phyloP scores from a whole-genome alignment of 2,797 vertebrate species.

The Halcyon smyrnensis region DNA sequence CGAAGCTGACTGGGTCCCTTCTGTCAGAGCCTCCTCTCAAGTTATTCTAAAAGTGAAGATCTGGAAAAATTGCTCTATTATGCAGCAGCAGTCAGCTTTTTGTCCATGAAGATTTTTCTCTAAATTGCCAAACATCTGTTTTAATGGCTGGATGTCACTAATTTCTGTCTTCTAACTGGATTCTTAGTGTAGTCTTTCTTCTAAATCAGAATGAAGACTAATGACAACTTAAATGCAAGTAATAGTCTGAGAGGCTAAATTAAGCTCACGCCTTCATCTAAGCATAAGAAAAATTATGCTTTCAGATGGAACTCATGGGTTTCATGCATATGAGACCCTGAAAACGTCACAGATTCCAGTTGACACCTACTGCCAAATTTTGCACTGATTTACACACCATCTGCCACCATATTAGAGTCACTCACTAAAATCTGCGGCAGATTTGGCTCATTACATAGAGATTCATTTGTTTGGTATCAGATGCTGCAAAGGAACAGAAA shows the following conservation, averaged over 20 bases:
- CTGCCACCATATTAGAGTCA: constrained; percentile 23
- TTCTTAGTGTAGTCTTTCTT: not conserved
- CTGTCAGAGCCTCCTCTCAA: not conserved
- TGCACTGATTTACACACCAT: constrained; percentile 53
- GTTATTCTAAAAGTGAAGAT: not conserved
- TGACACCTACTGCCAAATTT: not conserved
- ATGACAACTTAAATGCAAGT: not conserved
- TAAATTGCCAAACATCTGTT: not conserved
- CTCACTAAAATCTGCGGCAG: constrained; percentile 27
- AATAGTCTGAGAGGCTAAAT: not conserved
- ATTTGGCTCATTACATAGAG: constrained; percentile 17
- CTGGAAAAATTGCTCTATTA: not conserved
- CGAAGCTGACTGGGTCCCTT: not conserved
- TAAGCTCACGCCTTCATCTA: not conserved
- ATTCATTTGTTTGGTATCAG: not conserved
- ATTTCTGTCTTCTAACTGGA: not conserved
- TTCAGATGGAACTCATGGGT: not conserved
- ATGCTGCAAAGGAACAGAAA: not conserved
- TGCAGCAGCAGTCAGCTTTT: not conserved
- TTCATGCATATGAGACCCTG: not conserved
- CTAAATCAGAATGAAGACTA: not conserved
- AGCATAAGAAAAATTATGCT: not conserved
- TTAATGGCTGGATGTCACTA: not conserved
- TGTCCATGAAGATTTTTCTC: not conserved
- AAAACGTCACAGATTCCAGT: not conserved